Evolutionary conservation across 2,888 invertebrate species (phyloP), one percentile per base, ranked within the genome.

Genomic region (Podotricha telesiphe): DNA sequence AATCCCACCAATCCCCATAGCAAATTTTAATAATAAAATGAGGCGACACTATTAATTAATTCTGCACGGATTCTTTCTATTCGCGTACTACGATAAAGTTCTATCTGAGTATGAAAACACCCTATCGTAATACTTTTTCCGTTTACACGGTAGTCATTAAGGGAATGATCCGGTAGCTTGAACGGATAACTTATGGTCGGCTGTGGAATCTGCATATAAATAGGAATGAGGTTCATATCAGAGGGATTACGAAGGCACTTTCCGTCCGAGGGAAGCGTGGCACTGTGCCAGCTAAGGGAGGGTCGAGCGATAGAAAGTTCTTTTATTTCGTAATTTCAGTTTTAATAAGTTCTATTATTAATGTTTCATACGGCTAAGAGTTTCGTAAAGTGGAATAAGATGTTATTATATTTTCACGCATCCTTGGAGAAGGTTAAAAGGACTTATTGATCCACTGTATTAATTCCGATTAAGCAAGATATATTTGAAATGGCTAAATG

Each of bases 161-260:
- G 85, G 84, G 84, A 83, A 86, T 91, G 91, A 91, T 91, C 89
- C 91, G 85, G 86, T 86, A 80, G 78, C 80, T 80, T 82, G 85
- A 87, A 84, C 86, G 88, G 86, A 87, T 91, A 91, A 92, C 91
- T 91, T 93, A 91, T 91, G 91, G 89, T 86, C 82, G 87, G 87
- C 81, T 82, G 81, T 86, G 85, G 86, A 91, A 92, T 93, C 90
- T 92, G 91, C 92, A 93, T 93, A 91, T 91, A 92, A 92, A 93
- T 93, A 89, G 91, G 81, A 87, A 85, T 83, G 87, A 85, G 86
- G 79, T 79, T 79, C 78, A 79, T 79, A 80, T 78, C 77, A 78
- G 78, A 81, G 82, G 86, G 87, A 82, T 85, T 79, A 78, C 75
- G 78, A 68, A 73, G 74, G 69, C 67, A 72, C 71, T 70, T 71